Conservation (phyloP, 2,888 invertebrate genomes). For the Hemithea aestivaria region DNA sequence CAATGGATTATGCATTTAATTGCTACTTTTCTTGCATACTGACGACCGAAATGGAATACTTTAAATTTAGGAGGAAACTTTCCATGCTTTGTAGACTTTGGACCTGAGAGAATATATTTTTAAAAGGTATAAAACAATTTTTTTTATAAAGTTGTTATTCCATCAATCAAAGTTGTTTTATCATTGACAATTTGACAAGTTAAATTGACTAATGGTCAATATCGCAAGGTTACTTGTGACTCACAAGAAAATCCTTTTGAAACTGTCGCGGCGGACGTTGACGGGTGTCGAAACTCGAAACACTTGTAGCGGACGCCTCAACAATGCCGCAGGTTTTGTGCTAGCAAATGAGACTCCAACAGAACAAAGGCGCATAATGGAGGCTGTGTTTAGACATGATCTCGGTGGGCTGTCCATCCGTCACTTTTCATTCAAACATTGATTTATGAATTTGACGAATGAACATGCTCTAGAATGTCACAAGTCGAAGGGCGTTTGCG, state of each 20-base stretch:
- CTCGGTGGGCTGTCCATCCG: constrained; percentile 53
- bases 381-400: constrained; percentile 61
- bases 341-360: constrained; percentile 51
- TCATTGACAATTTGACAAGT: constrained; percentile 38
- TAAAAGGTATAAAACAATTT: too few species aligned
- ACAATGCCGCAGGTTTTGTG: constrained; percentile 59
- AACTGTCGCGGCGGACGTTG: constrained; percentile 61
- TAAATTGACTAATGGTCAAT: constrained; percentile 39
- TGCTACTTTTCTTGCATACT: constrained; percentile 57
- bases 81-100: background rate
- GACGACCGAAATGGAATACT: constrained; percentile 27
- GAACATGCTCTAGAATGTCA: constrained; percentile 39
- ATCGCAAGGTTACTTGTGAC: constrained; percentile 40
- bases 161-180: constrained; percentile 16
- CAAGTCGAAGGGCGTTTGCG: constrained; percentile 28
- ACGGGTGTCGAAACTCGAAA: constrained; percentile 72
- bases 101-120: too few species aligned
- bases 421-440: constrained; percentile 46
- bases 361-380: constrained; percentile 63
- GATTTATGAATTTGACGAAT: constrained; percentile 58
- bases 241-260: constrained; percentile 52
- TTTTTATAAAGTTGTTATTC: background rate
- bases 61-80: constrained; percentile 30
- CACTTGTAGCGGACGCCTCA: constrained; percentile 53
- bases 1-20: constrained; percentile 70